These are phyloP conservation scores for Drosophila cyrtoloma DNA, from an alignment of 2,888 invertebrate species.

Conservation along the genomic window DNA sequence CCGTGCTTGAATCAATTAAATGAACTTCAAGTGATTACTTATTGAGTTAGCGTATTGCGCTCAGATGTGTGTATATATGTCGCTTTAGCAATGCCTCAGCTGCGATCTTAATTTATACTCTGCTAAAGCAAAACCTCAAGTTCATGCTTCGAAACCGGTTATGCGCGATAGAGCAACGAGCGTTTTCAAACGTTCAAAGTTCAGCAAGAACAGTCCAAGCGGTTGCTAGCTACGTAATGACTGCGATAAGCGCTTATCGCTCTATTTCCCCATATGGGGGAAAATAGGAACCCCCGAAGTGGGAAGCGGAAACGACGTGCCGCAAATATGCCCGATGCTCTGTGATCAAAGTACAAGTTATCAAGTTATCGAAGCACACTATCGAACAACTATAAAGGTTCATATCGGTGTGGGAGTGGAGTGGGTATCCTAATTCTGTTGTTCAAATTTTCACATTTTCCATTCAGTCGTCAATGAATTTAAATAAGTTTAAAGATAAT, in stretches of 20 bases:
- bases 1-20: constrained; percentile 6
- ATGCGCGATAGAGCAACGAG: neutral
- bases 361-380: neutral
- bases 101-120: neutral
- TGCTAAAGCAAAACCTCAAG: constrained; percentile 19
- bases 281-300: neutral
- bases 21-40: constrained; percentile 3
- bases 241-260: constrained; percentile 51
- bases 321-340: neutral
- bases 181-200: constrained; percentile 36
- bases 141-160: constrained; percentile 43
- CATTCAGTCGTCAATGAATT: neutral
- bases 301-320: neutral
- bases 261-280: constrained; percentile 24
- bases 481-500: neutral
- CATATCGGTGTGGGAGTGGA: neutral
- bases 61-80: neutral
- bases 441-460: neutral
- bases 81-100: neutral
- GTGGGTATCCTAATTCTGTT: neutral
- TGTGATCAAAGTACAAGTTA: constrained; percentile 31
- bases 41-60: neutral
- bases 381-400: neutral
- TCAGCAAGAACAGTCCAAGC: constrained; percentile 16
- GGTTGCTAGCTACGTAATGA: constrained; percentile 57